Percentiles rank a stretch among this genome's conserved stretches.
phyloP scores from a whole-genome alignment of 2,797 vertebrate genomes.

The Rhinatrema bivittatum region DNA sequence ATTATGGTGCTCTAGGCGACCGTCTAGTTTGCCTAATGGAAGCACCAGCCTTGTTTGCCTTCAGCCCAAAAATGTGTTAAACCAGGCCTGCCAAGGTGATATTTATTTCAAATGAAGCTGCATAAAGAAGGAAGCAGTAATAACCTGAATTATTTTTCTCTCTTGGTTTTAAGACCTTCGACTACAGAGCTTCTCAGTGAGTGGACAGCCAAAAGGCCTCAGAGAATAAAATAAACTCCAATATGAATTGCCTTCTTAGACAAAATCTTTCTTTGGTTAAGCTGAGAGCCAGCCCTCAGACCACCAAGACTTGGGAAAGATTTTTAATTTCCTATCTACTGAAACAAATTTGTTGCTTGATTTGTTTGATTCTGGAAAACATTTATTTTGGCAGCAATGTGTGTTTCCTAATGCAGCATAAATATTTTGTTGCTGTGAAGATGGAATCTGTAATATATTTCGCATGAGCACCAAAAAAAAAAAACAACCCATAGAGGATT shows the following conservation, averaged over 20 bases:
- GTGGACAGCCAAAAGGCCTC: conserved; percentile 20
- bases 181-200: conserved; percentile 14
- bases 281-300: conserved; percentile 9
- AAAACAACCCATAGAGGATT: too few species aligned
- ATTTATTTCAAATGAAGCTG: too few species aligned
- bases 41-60: too few species aligned
- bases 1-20: too few species aligned
- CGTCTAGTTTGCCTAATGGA: too few species aligned
- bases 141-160: conserved; percentile 14
- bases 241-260: conserved; percentile 26
- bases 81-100: too few species aligned
- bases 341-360: neutral
- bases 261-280: conserved; percentile 11
- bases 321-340: neutral
- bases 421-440: conserved; percentile 16
- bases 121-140: conserved; percentile 1
- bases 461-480: too few species aligned
- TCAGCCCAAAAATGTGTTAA: too few species aligned
- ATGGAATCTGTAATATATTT: conserved; percentile 5
- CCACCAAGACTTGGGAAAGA: neutral
- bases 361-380: neutral
- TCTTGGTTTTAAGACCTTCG: too few species aligned
- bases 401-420: conserved; percentile 13
- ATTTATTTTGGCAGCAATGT: neutral
- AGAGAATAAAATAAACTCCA: conserved; percentile 25